Base-by-base conservation (phyloP, 2,888 invertebrate species). In the Parelbella ahira region DNA sequence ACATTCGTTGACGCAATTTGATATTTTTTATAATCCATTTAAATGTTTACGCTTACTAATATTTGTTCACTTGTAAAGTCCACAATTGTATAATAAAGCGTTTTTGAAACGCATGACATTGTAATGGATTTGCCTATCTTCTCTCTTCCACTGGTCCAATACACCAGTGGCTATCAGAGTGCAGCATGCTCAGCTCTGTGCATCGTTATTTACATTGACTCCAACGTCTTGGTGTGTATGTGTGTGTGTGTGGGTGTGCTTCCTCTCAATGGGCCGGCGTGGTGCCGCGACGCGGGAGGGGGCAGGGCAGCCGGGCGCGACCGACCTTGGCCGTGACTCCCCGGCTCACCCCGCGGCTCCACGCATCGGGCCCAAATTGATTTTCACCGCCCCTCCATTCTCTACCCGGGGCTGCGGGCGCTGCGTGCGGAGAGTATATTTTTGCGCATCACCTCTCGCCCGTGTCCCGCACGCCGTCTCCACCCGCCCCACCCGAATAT, bases 281-380 rank as follows among this genome's bases (percentile, higher is more conserved):
- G 37, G 38, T 10, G 3, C 34, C 30, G 50, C 50, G 49, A 44
- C 53, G 47, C 49, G 50, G 25, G 39, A 47, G 48, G 47, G 48
- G 47, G n/a, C n/a, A n/a, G 39, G 48, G 44, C 51, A 58, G 48
- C 57, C 53, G 54, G 54, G 56, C 53, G 63, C 70, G 68, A 62
- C 70, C 71, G 84, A 86, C 86, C 86, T 87, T 86, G 86, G 82
- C 86, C 86, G 77, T 86, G 87, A 87, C 86, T 83, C 69, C 76
- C 69, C 61, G 55, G 53, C 61, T 63, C 59, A 62, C 65, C 63
- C 62, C 62, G 38, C 38, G 63, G 64, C 63, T 60, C 56, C 55
- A 63, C 64, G 69, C 63, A 68, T 71, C 62, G 56, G 63, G 52
- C 21, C 60, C 57, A 64, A 79, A 82, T 78, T 75, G 75, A 79